Conservation (phyloP, 1,140 invertebrate genomes). For the Tetragonula clypearis region DNA sequence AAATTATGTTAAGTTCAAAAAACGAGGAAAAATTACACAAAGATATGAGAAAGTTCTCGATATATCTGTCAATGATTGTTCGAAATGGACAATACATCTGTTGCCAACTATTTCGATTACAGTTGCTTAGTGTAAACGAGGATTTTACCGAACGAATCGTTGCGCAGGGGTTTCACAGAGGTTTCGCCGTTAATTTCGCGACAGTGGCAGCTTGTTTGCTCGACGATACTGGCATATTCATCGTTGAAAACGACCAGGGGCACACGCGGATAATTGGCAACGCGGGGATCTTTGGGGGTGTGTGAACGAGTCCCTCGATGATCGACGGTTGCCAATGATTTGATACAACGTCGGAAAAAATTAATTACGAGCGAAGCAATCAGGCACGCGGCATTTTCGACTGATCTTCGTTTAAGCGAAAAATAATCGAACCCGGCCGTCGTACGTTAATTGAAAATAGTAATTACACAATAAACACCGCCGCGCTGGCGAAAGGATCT, state of each 20-base stretch:
- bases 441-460: conserved; percentile 38
- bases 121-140: too few species aligned
- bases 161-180: background rate
- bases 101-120: too few species aligned
- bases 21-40: too few species aligned
- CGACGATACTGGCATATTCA: background rate
- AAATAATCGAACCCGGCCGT: conserved; percentile 13
- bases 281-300: conserved; percentile 14
- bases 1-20: too few species aligned
- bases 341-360: conserved; percentile 26
- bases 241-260: background rate
- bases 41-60: too few species aligned
- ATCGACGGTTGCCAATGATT: conserved; percentile 13
- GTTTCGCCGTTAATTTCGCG: background rate
- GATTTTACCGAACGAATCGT: background rate
- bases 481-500: background rate
- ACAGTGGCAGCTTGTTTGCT: conserved; percentile 12
- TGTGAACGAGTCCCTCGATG: conserved; percentile 3
- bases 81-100: too few species aligned
- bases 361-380: conserved; percentile 39
- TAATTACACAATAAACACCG: conserved; percentile 37
- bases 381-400: conserved; percentile 17
- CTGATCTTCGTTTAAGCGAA: conserved; percentile 25
- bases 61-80: too few species aligned
- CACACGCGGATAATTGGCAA: conserved; percentile 12